Conservation (phyloP, 1,140 invertebrate genomes). For the Patella vulgata region DNA sequence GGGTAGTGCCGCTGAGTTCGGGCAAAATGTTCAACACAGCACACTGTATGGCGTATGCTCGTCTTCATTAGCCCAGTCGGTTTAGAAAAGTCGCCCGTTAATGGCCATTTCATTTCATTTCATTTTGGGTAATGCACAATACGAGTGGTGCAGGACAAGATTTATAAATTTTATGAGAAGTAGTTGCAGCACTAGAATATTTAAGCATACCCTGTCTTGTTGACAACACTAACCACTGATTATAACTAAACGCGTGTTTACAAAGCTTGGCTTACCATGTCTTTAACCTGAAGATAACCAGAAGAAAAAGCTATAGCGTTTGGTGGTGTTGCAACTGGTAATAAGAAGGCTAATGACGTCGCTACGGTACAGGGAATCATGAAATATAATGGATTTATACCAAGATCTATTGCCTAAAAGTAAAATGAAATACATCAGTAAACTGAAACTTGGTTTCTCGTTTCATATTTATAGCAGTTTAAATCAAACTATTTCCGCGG, state of each 20-base stretch:
- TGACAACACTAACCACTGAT: not conserved
- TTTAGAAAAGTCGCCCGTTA: no score
- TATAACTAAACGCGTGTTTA: not conserved
- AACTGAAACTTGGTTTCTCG: not conserved
- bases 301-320: constrained; percentile 88
- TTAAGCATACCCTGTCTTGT: not conserved
- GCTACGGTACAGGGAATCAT: constrained; percentile 85
- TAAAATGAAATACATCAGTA: not conserved
- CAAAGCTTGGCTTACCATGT: constrained; percentile 62
- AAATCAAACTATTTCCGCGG: not conserved
- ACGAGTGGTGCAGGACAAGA: not conserved
- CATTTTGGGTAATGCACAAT: not conserved
- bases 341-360: constrained; percentile 81
- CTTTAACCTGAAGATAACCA: constrained; percentile 64
- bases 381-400: constrained; percentile 83
- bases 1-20: no score
- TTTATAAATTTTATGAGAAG: no score
- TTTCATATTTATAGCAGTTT: not conserved
- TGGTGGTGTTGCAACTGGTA: constrained; percentile 88
- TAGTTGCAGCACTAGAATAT: not conserved
- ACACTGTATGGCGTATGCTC: no score
- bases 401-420: constrained; percentile 66
- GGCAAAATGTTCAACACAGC: no score
- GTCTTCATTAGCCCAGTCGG: no score
- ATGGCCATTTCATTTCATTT: no score